Evolutionary conservation across 2,888 invertebrate species (phyloP).

Genomic region (Synanthedon andrenaeformis): DNA sequence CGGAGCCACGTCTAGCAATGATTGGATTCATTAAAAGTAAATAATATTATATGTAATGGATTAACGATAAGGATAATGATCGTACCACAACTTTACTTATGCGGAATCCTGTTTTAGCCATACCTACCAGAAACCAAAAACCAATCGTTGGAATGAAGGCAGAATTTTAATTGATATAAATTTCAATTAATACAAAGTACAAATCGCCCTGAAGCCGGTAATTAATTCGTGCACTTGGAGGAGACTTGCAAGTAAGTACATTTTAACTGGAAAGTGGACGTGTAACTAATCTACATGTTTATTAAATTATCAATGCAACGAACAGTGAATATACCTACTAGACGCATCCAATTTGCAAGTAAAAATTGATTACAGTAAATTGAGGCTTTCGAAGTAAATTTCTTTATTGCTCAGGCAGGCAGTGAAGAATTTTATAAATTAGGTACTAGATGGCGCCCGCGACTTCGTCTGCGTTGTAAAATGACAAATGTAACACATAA

Average conservation of each 20-base stretch:
- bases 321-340: neutral
- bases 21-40: no score
- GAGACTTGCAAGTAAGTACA: constrained; percentile 8
- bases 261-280: constrained; percentile 6
- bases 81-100: neutral
- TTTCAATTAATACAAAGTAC: constrained; percentile 9
- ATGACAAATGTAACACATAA: no score
- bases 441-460: no score
- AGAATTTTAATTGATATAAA: constrained; percentile 36
- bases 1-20: no score
- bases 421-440: no score
- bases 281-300: neutral
- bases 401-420: no score
- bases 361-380: no score
- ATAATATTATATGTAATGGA: no score
- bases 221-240: constrained; percentile 24
- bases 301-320: neutral
- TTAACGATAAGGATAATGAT: no score
- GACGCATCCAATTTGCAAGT: no score
- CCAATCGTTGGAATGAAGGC: constrained; percentile 28
- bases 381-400: no score
- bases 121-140: constrained; percentile 13
- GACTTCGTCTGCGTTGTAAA: no score
- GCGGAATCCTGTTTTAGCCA: neutral
- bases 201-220: constrained; percentile 20